phyloP scores from a whole-genome alignment of 1,140 invertebrate species.

The Drosophila carrolli region DNA sequence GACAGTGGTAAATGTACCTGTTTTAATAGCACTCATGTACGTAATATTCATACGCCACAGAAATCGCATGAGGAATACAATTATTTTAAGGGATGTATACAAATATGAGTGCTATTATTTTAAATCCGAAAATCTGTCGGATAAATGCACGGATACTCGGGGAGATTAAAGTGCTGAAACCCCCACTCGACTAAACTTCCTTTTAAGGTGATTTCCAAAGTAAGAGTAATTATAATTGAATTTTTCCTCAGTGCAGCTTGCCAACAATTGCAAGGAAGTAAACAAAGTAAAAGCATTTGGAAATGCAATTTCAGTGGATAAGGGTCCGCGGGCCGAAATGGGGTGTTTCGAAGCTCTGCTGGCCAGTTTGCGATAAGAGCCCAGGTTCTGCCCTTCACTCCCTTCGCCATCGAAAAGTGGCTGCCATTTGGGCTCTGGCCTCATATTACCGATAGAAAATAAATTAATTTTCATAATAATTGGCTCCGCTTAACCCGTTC shows the following conservation, averaged over 20 bases:
- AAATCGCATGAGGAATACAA: background rate
- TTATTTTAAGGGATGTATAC: no score
- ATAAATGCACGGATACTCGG: no score
- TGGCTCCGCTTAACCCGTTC: constrained; percentile 16
- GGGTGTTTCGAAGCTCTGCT: constrained; percentile 8
- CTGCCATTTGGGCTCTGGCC: constrained; percentile 7
- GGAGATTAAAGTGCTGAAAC: no score
- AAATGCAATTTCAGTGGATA: constrained; percentile 54
- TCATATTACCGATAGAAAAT: constrained; percentile 72
- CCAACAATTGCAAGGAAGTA: constrained; percentile 30
- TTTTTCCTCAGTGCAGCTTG: background rate
- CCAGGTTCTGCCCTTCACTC: background rate
- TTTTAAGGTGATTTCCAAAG: no score
- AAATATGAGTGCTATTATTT: background rate
- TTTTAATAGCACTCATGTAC: no score
- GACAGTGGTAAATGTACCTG: no score
- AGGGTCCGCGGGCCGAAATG: constrained; percentile 4
- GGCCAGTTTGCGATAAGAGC: constrained; percentile 62
- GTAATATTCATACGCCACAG: no score
- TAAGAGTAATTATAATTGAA: no score
- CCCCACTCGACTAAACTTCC: no score
- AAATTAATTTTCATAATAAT: constrained; percentile 83
- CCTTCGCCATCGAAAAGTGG: constrained; percentile 11
- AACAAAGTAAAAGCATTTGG: constrained; percentile 62
- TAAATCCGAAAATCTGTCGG: background rate